Percentiles rank a stretch among this genome's conserved stretches.
phyloP scores from a whole-genome alignment of 2,113 vertebrate species.

The Spermophilus dauricus region DNA sequence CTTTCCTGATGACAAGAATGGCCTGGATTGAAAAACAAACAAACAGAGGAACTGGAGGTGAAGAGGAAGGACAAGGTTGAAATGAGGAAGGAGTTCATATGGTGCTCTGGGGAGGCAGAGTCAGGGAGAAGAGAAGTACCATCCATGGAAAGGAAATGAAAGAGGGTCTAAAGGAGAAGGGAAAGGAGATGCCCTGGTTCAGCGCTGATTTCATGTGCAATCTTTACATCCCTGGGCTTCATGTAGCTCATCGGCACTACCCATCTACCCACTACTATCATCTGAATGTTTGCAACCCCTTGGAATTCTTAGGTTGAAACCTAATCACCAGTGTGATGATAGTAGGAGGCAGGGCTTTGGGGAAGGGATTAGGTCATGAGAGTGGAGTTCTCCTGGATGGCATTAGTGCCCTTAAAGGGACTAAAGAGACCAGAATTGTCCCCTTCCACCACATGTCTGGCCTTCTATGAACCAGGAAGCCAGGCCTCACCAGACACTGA shows the following conservation, averaged over 20 bases:
- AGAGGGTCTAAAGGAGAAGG: not conserved
- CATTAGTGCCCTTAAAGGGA: not conserved
- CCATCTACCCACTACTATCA: not conserved
- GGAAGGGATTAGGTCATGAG: not conserved
- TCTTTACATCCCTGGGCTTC: not conserved
- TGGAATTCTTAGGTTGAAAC: not conserved
- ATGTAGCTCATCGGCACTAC: not conserved
- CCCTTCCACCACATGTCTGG: not conserved
- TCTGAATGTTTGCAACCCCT: not conserved
- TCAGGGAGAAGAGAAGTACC: not conserved
- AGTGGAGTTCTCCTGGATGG: not conserved
- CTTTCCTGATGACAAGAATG: not conserved
- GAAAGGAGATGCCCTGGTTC: not conserved
- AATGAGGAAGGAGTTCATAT: not conserved
- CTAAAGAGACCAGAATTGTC: not conserved
- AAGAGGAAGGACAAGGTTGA: not conserved
- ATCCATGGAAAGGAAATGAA: not conserved
- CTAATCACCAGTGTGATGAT: not conserved
- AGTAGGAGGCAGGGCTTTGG: not conserved
- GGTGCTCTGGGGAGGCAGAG: not conserved
- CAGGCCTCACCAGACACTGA: not conserved
- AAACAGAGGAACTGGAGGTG: not conserved
- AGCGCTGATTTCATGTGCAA: not conserved
- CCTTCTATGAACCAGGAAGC: not conserved
- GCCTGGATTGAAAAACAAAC: not conserved